Evolutionary conservation across 2,113 vertebrate species (phyloP), one percentile per base, ranked within the genome.

Genomic region (Eclectus roratus): DNA sequence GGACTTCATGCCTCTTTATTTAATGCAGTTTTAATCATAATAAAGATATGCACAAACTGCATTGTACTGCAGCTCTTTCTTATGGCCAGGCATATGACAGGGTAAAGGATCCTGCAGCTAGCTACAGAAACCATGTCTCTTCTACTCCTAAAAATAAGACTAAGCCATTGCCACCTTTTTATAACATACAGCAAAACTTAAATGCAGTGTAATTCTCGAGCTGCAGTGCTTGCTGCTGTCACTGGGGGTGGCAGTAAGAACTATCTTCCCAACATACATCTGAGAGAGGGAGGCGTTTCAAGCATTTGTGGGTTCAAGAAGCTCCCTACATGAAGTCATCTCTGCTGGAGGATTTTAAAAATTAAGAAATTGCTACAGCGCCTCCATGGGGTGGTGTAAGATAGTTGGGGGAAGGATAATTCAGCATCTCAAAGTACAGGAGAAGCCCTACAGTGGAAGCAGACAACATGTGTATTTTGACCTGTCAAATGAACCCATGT

Each of bases 401-500:
- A 23, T 13, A 41, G 58, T 20, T 1, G 1, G 13, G 33, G 6
- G 27, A 83, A 87, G 46, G 19, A 18, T 43, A n/a, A 39, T 24
- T n/a, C 55, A 31, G 8, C 31, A 17, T 11, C 41, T 44, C 23
- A 77, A 53, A 55, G 25, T 21, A 39, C 14, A 39, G 85, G 29
- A 92, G 37, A 31, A 91, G 35, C 25, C 37, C 8, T 46, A 3
- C 0, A 0, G 28, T 31, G 13, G 43, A 73, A 7, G n/a, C 6
- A 53, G 28, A 33, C 29, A 19, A 25, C 0, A 0, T 65, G 55
- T 56, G 11, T 60, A 56, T 72, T 52, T 33, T n/a, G 15, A 76
- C 28, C 58, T 53, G 44, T 49, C 35, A 44, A 53, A 68, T 0
- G 0, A 63, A 46, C 0, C 0, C 14, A 13, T 17, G 23, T 23